A percentile compares a stretch with the other conserved stretches of the same genome.
These are phyloP conservation scores for Sphinx pinastri DNA, from an alignment of 2,888 invertebrate species.

Conservation along the genomic window DNA sequence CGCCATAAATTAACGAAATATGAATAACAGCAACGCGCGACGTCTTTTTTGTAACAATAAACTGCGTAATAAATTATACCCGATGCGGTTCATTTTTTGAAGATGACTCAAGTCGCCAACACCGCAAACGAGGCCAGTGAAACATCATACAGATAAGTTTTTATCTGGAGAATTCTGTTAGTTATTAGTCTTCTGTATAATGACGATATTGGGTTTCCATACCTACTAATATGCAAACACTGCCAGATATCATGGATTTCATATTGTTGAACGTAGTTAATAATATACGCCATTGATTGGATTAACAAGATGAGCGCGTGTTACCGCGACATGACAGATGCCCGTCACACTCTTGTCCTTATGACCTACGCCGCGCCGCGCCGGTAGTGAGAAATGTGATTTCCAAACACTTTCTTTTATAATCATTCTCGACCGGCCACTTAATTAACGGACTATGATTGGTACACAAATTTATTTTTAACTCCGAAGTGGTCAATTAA, in stretches of 20 bases:
- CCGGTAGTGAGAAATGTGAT: slow-evolving; percentile 45
- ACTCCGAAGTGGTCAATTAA: slow-evolving; percentile 43
- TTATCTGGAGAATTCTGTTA: slow-evolving; percentile 36
- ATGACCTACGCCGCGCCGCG: slow-evolving; percentile 44
- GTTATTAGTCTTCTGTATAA: too few relatives aligned
- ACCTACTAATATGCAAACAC: too few relatives aligned
- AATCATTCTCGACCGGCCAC: slow-evolving; percentile 27
- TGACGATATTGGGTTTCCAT: too few relatives aligned
- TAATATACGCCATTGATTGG: slow-evolving; percentile 52
- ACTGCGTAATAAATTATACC: not conserved
- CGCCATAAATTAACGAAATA: not conserved
- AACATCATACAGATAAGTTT: slow-evolving; percentile 73
- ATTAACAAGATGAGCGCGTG: slow-evolving; percentile 52
- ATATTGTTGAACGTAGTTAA: slow-evolving; percentile 45
- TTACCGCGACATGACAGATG: slow-evolving; percentile 44
- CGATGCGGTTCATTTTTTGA: slow-evolving; percentile 30
- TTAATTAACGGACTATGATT: slow-evolving; percentile 29
- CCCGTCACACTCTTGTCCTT: slow-evolving; percentile 49
- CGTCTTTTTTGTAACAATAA: slow-evolving; percentile 7
- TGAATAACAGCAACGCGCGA: slow-evolving; percentile 18
- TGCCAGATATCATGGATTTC: slow-evolving; percentile 25
- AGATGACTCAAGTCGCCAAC: slow-evolving; percentile 31
- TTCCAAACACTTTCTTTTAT: slow-evolving; percentile 27
- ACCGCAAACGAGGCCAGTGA: slow-evolving; percentile 67
- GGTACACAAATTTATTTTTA: slow-evolving; percentile 29